Evolutionary conservation across 2,113 vertebrate species (phyloP), one percentile per base, ranked within the genome.

Genomic region (Alaudala cheleensis): DNA sequence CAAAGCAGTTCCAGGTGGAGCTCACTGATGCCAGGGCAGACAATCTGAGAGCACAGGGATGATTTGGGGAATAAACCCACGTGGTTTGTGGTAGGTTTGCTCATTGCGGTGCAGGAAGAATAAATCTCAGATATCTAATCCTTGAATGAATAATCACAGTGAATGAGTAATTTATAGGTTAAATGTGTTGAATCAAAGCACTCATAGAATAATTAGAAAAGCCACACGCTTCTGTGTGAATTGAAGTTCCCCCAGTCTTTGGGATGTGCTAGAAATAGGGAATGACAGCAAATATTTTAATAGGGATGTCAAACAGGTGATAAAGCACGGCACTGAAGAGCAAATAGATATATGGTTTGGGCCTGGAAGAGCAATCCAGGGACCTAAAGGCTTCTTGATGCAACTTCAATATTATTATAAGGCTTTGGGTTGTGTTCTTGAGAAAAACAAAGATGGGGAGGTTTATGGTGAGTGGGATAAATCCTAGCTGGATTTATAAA

Each of bases 221-320:
- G 61, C 56, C 69, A 74, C 6, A 14, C 0, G 2, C 33, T 88
- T 83, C 37, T 78, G 44, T 50, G 69, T 0, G 8, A 83, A 60
- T 31, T 11, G 56, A 87, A 64, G 65, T 74, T 84, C 49, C 50
- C 14, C 18, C 47, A 44, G 60, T 47, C 77, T 89, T 81, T 9
- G 56, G 56, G 72, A 88, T 81, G 67, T 51, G 51, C 86, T 51
- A 67, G 69, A 87, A 90, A 84, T 53, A 60, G 1, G 2, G 71
- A 94, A 79, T 3, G 49, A 69, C 40, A 69, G 86, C 69, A 89
- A 84, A 93, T 67, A 92, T 93, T 94, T 86, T 88, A 92, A 92
- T 57, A 91, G 77, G n/a, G 40, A 20, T 84, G 69, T 81, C 83
- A 74, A 93, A 81, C 69, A 96, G 72, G 77, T 81, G 88, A 81